A percentile compares a stretch with the other conserved stretches of the same genome.
phyloP scores from a whole-genome alignment of 2,113 vertebrate genomes.

The Anolis sagrei region DNA sequence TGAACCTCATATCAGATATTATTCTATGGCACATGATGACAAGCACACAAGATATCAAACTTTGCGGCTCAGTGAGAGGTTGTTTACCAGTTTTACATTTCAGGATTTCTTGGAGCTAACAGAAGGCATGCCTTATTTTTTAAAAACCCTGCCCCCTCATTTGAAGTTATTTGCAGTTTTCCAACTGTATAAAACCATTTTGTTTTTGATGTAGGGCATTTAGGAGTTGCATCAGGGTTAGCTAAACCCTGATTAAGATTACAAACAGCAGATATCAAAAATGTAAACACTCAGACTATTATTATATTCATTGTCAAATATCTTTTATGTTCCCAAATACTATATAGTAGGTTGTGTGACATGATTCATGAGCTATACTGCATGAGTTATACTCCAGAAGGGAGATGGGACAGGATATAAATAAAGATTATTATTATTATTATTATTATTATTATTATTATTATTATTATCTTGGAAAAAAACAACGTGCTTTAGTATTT shows the following conservation, averaged over 20 bases:
- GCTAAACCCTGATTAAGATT: slow-evolving; percentile 4
- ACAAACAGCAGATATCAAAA: slow-evolving; percentile 9
- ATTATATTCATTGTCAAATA: slow-evolving; percentile 45
- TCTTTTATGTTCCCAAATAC: slow-evolving; percentile 30
- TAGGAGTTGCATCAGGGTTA: slow-evolving; percentile 25
- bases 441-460: not conserved
- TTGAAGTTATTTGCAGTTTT: not conserved
- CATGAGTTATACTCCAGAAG: too few relatives aligned
- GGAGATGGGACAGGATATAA: too few relatives aligned
- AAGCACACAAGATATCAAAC: not conserved
- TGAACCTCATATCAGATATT: not conserved
- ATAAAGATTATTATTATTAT: too few relatives aligned
- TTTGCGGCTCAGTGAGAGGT: not conserved
- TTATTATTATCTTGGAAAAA: not conserved
- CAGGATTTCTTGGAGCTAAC: slow-evolving; percentile 2
- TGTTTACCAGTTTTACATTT: not conserved
- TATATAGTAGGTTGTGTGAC: slow-evolving; percentile 14
- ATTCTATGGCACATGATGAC: not conserved
- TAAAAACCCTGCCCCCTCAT: not conserved
- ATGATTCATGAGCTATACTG: slow-evolving; percentile 27
- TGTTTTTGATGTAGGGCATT: slow-evolving; percentile 2
- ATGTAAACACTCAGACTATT: slow-evolving; percentile 37
- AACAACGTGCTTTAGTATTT: slow-evolving; percentile 23
- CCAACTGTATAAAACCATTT: slow-evolving; percentile 11
- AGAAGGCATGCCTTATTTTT: not conserved